Conservation (phyloP, 1,140 invertebrate species). For the Thaumatotibia leucotreta region DNA sequence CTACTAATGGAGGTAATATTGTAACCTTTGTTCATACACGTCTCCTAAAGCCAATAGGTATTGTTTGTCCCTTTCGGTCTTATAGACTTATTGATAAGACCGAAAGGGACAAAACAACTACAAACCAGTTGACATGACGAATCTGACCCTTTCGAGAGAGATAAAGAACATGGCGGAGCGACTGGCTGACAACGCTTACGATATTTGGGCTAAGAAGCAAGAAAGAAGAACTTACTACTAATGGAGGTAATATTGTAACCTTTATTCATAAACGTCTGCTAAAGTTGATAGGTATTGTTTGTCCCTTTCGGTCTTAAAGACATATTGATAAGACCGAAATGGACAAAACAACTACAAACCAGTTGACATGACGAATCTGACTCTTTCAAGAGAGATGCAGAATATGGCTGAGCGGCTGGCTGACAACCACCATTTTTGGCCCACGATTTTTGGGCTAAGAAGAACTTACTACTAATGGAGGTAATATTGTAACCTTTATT, state of each 20-base stretch:
- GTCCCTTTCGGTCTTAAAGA: no score
- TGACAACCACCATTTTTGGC: no score
- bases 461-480: constrained; percentile 88
- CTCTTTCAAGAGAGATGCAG: constrained; percentile 98
- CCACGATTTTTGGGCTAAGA: constrained; percentile 98
- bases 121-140: constrained; percentile 98
- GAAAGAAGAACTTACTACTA: constrained; percentile 90
- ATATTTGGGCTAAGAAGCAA: constrained; percentile 99
- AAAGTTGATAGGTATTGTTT: no score
- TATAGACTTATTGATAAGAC: no score
- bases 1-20: constrained; percentile 81
- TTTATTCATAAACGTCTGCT: no score
- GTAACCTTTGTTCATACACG: no score
- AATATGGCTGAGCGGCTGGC: constrained; percentile 97
- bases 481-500: no score
- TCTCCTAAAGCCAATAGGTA: no score
- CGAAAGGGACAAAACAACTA: no score
- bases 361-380: constrained; percentile 98
- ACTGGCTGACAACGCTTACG: constrained; percentile 97
- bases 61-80: no score
- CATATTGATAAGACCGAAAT: no score
- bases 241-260: constrained; percentile 79
- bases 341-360: constrained; percentile 98
- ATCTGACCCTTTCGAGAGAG: constrained; percentile 97
- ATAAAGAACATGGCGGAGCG: constrained; percentile 99